phyloP scores from a whole-genome alignment of 2,113 vertebrate genomes.

The Zosterops pallidus region DNA sequence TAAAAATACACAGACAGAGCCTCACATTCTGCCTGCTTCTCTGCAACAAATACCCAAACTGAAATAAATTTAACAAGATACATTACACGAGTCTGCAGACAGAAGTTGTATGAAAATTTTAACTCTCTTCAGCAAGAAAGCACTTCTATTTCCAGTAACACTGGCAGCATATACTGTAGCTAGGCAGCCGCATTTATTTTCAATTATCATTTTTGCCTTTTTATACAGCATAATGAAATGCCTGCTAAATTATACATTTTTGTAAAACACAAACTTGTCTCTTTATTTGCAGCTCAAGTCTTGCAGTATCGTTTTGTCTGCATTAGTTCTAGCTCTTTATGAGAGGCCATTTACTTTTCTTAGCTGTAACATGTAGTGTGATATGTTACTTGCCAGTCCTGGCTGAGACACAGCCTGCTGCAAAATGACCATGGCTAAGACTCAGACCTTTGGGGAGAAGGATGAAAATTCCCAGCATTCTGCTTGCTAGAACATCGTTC shows the following conservation, averaged over 20 bases:
- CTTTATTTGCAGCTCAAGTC: constrained; percentile 56
- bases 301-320: constrained; percentile 49
- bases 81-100: constrained; percentile 41
- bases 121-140: constrained; percentile 58
- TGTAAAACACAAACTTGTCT: constrained; percentile 58
- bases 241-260: constrained; percentile 65
- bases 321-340: constrained; percentile 52
- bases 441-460: background rate
- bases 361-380: background rate
- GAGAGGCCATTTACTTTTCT: constrained; percentile 25
- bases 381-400: background rate
- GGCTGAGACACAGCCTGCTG: background rate
- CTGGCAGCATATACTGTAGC: constrained; percentile 49
- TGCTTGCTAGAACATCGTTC: background rate
- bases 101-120: constrained; percentile 60
- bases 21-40: constrained; percentile 19
- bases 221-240: constrained; percentile 66
- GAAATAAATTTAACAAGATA: constrained; percentile 60
- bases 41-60: constrained; percentile 49
- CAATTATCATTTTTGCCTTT: constrained; percentile 66
- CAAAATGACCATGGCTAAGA: background rate
- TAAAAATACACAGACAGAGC: constrained; percentile 40
- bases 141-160: constrained; percentile 53
- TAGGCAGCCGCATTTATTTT: constrained; percentile 67
- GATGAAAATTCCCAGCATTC: background rate